Evolutionary conservation across 37 sponge, comb jelly and placozoan genomes (phyloP).

Genomic region (Hexactinellida sp.): DNA sequence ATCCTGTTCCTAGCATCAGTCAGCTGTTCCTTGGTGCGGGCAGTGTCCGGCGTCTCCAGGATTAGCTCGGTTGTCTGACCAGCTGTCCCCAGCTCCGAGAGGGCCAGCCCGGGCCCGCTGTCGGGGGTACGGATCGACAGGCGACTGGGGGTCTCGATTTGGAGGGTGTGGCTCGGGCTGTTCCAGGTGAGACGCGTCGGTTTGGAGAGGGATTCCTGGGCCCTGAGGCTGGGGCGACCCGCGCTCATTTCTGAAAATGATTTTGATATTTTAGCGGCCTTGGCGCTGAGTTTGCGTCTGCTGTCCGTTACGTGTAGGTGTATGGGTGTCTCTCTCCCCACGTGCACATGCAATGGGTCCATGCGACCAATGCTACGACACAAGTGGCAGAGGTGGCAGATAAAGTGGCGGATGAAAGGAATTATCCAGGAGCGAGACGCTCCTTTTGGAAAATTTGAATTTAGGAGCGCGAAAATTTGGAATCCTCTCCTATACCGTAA

Average conservation of each 20-base stretch:
- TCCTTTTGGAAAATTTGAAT: no score
- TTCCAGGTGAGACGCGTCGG: neutral
- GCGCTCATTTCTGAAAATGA: constrained; percentile 15
- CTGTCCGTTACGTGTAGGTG: neutral
- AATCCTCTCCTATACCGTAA: no score
- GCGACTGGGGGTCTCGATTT: neutral
- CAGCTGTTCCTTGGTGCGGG: neutral
- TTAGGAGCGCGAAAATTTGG: no score
- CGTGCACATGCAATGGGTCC: neutral
- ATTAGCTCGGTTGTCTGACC: constrained; percentile 4
- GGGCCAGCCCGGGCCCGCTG: neutral
- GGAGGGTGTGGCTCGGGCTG: neutral
- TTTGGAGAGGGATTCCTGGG: neutral
- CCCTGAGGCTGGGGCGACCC: neutral
- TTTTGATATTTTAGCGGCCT: constrained; percentile 11
- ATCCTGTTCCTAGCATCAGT: neutral
- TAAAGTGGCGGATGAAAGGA: no score
- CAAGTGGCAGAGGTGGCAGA: no score
- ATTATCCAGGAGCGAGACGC: no score
- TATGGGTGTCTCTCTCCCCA: neutral
- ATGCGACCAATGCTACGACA: neutral
- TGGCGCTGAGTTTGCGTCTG: neutral
- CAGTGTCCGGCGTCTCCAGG: neutral
- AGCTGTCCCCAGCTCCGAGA: neutral
- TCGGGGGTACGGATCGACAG: neutral